phyloP scores from a whole-genome alignment of 2,888 invertebrate genomes.

The Amphipoea lucens region DNA sequence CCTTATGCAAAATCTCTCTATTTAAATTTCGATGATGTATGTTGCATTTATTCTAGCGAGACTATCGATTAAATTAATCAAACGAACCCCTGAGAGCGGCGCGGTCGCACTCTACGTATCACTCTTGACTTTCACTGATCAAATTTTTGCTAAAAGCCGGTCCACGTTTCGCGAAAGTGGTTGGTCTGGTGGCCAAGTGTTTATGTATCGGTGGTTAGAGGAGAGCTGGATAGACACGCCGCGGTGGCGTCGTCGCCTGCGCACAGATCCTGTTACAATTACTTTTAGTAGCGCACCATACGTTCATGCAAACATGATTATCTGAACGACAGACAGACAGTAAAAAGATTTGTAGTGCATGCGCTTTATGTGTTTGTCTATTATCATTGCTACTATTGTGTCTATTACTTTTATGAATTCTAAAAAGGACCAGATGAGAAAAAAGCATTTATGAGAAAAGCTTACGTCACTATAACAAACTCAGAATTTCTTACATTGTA shows the following conservation, averaged over 20 bases:
- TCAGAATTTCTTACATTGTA: background rate
- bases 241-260: constrained; percentile 66
- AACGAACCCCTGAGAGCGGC: constrained; percentile 76
- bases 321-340: background rate
- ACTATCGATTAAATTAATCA: constrained; percentile 78
- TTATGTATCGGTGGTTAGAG: constrained; percentile 72
- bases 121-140: constrained; percentile 88
- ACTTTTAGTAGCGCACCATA: constrained; percentile 65
- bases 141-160: constrained; percentile 90
- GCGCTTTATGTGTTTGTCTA: background rate
- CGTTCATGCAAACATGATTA: constrained; percentile 33
- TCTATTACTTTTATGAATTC: background rate
- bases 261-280: constrained; percentile 68
- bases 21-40: constrained; percentile 53
- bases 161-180: constrained; percentile 88
- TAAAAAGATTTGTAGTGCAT: background rate
- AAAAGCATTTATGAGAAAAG: background rate
- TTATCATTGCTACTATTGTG: background rate
- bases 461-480: background rate
- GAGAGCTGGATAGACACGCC: constrained; percentile 74
- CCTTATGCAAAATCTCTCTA: constrained; percentile 46
- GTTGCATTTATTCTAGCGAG: constrained; percentile 54
- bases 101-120: constrained; percentile 75
- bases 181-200: constrained; percentile 79
- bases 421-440: background rate